Evolutionary conservation across 2,888 invertebrate genomes (phyloP), one percentile per base, ranked within the genome.

Genomic region (Ormyrus thymus): DNA sequence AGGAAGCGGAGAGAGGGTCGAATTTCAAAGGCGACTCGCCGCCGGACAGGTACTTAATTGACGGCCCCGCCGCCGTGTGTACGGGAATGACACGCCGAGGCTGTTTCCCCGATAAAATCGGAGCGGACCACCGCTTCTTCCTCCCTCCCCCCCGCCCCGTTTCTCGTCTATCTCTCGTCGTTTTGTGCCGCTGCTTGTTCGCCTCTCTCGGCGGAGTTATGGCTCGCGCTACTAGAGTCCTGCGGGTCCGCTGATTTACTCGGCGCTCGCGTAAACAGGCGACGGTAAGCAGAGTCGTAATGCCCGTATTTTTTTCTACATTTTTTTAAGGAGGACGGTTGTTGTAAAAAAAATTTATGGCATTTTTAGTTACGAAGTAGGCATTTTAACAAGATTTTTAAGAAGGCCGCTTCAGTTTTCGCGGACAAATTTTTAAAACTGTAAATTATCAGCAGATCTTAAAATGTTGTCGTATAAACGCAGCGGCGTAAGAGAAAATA

Each of bases 1-100:
- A 62, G 15, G 7, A 13, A 55, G 55, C n/a, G 29, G 43, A 10
- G 66, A 29, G 58, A 11, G 78, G 62, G 58, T 78, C 78, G 74
- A 74, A 74, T 78, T 78, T 78, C 78, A 78, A 78, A 78, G 78
- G 78, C 62, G 61, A 64, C 64, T 62, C 64, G 74, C 78, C 78
- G 73, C 73, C 59, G 53, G 78, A 78, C 78, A 73, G 78, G 78
- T 78, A 76, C 68, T 78, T 78, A 78, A 78, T 78, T 78, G 78
- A 78, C 78, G 78, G 73, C 68, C 51, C 7, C 51, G 13, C 13
- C 7, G 9, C n/a, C 48, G 11, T 6, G 13, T 53, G 59, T 53
- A 53, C 65, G 71, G 58, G 29, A 69, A 48, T 69, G 76, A 68
- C 69, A 69, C 76, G 76, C 68, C 69, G 29, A 68, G 61, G 53